Percentiles rank a stretch among this genome's conserved stretches.
phyloP scores from a whole-genome alignment of 2,113 vertebrate species.

The Puma concolor region DNA sequence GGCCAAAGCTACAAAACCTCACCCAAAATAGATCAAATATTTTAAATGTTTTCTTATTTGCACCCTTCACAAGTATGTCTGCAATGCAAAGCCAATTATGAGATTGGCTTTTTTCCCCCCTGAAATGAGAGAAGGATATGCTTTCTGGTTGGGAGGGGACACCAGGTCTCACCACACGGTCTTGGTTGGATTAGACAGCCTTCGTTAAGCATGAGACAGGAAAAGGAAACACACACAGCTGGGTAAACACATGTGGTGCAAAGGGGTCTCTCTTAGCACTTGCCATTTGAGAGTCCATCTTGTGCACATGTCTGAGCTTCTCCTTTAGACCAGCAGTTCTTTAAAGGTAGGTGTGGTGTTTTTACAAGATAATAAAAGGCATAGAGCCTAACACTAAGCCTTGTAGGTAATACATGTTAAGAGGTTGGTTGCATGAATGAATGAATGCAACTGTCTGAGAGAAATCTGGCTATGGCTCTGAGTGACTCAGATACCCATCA shows the following conservation, averaged over 20 bases:
- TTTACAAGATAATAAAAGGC: not conserved
- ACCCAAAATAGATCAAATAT: conserved; percentile 79
- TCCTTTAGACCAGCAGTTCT: not conserved
- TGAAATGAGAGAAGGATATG: conserved; percentile 52
- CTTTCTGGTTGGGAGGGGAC: conserved; percentile 38
- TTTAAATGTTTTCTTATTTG: conserved; percentile 80
- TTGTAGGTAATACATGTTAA: not conserved
- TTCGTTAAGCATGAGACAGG: not conserved
- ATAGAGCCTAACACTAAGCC: not conserved
- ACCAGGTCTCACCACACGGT: not conserved
- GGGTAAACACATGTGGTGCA: not conserved
- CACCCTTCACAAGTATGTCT: conserved; percentile 75
- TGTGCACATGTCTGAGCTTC: not conserved
- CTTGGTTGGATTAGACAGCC: conserved; percentile 35
- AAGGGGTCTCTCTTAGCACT: not conserved
- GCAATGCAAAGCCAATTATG: conserved; percentile 79
- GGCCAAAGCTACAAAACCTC: conserved; percentile 75
- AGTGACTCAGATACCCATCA: not conserved
- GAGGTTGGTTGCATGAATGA: not conserved
- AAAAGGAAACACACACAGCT: not conserved
- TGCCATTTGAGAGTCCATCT: not conserved
- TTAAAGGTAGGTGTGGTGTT: not conserved
- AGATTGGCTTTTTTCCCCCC: conserved; percentile 14
- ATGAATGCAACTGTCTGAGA: not conserved
- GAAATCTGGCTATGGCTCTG: not conserved